Evolutionary conservation across 2,888 invertebrate species (phyloP).

Genomic region (Nephrotoma flavescens): DNA sequence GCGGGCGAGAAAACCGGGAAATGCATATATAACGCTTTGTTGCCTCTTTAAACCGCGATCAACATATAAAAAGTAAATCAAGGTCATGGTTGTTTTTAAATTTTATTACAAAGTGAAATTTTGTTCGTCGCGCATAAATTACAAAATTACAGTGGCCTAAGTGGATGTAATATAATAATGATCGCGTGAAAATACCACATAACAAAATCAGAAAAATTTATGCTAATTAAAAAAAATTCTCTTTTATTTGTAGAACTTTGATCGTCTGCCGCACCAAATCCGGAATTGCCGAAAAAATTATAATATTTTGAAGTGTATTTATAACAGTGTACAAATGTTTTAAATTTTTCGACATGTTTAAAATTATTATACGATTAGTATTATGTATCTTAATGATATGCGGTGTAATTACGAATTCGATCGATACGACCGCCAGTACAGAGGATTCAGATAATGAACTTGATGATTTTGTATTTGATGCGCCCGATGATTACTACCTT

Average conservation of each 20-base stretch:
- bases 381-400: background rate
- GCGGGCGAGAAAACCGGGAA: background rate
- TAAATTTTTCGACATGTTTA: background rate
- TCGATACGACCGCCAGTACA: background rate
- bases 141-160: background rate
- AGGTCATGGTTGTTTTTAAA: background rate
- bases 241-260: background rate
- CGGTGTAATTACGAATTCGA: background rate
- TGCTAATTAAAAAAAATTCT: background rate
- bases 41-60: background rate
- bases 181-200: background rate
- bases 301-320: background rate
- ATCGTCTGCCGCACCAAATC: background rate
- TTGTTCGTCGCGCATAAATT: background rate
- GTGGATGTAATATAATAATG: background rate
- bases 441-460: conserved; percentile 5
- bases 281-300: background rate
- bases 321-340: background rate
- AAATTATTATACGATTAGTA: background rate
- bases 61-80: background rate
- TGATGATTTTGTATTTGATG: conserved; percentile 8
- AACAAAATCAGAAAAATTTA: background rate
- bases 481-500: background rate
- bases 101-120: background rate
- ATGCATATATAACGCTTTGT: too few species aligned